phyloP scores from a whole-genome alignment of 2,113 vertebrate species.

The Orycteropus afer region DNA sequence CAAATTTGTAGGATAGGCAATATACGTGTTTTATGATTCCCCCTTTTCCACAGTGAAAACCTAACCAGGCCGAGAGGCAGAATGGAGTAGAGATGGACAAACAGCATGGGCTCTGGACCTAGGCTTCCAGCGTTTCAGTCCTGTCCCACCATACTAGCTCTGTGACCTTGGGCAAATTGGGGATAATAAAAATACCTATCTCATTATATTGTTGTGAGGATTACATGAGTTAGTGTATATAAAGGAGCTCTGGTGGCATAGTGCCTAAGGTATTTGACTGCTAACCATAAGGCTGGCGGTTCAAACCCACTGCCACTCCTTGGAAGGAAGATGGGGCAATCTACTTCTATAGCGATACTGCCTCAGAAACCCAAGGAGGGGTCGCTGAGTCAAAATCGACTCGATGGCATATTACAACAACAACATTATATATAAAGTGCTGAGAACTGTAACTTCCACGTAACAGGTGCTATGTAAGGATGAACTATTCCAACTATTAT shows the following conservation, averaged over 20 bases:
- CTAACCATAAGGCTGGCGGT: too few species aligned
- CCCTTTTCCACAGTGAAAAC: background rate
- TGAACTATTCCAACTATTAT: background rate
- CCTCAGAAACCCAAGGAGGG: too few species aligned
- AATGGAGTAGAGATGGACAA: background rate
- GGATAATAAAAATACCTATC: background rate
- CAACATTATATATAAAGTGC: slow-evolving; percentile 39
- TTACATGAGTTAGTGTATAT: slow-evolving; percentile 7
- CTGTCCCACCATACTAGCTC: background rate
- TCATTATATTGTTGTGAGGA: background rate
- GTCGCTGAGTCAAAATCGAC: too few species aligned
- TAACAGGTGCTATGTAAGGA: background rate
- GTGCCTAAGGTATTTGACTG: too few species aligned
- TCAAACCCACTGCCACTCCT: too few species aligned
- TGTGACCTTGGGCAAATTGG: background rate
- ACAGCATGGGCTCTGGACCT: background rate
- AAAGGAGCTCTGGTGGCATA: too few species aligned
- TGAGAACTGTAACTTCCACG: background rate
- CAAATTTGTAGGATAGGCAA: background rate
- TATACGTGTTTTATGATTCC: background rate
- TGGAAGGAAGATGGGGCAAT: too few species aligned
- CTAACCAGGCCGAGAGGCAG: background rate
- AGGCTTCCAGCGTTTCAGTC: background rate
- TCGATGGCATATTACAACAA: too few species aligned
- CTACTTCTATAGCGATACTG: too few species aligned